These are phyloP conservation scores for Drosophila nigritarsus DNA, from an alignment of 2,888 invertebrate species.

Conservation along the genomic window DNA sequence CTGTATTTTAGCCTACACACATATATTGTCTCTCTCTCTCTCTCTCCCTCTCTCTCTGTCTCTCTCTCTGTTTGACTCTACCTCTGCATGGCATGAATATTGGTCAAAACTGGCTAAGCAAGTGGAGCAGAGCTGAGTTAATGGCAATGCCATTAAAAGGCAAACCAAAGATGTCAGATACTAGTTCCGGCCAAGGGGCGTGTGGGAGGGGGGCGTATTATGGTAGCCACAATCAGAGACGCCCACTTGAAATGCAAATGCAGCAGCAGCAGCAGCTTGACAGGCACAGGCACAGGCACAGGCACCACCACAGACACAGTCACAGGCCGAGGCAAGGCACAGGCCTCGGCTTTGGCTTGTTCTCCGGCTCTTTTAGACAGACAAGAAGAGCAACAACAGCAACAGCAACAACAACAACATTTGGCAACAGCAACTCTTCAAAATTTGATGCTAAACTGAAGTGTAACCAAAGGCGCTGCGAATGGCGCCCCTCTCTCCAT, in stretches of 20 bases:
- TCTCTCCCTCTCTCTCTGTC: neutral
- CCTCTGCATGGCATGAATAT: slow-evolving; percentile 26
- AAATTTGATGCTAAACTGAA: slow-evolving; percentile 82
- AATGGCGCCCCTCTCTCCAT: slow-evolving; percentile 57
- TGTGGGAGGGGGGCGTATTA: slow-evolving; percentile 36
- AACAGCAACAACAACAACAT: slow-evolving; percentile 19
- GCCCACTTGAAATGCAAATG: slow-evolving; percentile 57
- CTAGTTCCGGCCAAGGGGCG: slow-evolving; percentile 1
- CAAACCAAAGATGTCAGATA: slow-evolving; percentile 56
- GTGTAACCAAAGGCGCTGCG: slow-evolving; percentile 79
- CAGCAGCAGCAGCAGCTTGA: slow-evolving; percentile 33
- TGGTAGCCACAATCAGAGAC: slow-evolving; percentile 50
- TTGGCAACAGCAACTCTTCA: slow-evolving; percentile 75
- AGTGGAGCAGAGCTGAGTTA: slow-evolving; percentile 43
- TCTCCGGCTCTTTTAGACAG: slow-evolving; percentile 16
- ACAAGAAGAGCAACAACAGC: slow-evolving; percentile 32
- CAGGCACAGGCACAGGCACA: neutral
- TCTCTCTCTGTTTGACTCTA: neutral
- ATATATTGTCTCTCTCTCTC: neutral
- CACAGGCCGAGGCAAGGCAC: neutral
- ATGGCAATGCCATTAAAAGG: slow-evolving; percentile 62
- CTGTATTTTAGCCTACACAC: slow-evolving; percentile 42
- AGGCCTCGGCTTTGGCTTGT: neutral
- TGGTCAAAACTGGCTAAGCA: slow-evolving; percentile 45
- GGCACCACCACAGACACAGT: slow-evolving; percentile 16